Conservation (phyloP, 2,797 vertebrate genomes). For the Meda fulgida region DNA sequence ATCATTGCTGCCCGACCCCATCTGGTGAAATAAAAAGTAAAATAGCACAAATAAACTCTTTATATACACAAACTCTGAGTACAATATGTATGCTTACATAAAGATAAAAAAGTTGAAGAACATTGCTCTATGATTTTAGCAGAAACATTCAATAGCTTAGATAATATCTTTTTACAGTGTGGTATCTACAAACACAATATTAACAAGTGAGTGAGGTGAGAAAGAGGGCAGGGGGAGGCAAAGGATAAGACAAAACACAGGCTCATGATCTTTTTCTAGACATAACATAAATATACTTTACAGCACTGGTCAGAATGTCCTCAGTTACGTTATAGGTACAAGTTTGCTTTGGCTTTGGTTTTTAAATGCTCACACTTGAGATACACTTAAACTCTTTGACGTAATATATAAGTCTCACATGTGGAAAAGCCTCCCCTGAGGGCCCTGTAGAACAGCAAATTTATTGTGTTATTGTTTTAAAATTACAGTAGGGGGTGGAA, state of each 20-base stretch:
- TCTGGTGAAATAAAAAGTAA: conserved; percentile 1
- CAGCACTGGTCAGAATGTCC: neutral
- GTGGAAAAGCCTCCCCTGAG: neutral
- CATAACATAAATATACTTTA: neutral
- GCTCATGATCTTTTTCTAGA: neutral
- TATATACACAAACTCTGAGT: conserved; percentile 15
- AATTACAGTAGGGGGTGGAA: too few relatives aligned
- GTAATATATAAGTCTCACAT: neutral
- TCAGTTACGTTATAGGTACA: neutral
- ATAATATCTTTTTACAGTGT: neutral
- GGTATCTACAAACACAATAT: neutral
- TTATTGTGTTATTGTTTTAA: neutral
- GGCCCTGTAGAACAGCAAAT: neutral
- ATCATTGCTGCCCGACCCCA: conserved; percentile 8
- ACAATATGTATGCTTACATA: neutral
- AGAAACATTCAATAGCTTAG: conserved; percentile 1
- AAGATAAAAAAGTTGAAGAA: neutral
- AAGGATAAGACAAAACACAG: neutral
- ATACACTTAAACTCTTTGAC: conserved; percentile 2
- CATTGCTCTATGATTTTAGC: neutral
- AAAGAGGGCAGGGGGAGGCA: neutral
- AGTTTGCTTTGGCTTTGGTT: neutral
- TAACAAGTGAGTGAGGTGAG: neutral
- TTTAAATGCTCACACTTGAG: neutral
- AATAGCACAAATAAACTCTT: neutral